Conservation (phyloP, 2,888 invertebrate genomes). For the Dioctria linearis region DNA sequence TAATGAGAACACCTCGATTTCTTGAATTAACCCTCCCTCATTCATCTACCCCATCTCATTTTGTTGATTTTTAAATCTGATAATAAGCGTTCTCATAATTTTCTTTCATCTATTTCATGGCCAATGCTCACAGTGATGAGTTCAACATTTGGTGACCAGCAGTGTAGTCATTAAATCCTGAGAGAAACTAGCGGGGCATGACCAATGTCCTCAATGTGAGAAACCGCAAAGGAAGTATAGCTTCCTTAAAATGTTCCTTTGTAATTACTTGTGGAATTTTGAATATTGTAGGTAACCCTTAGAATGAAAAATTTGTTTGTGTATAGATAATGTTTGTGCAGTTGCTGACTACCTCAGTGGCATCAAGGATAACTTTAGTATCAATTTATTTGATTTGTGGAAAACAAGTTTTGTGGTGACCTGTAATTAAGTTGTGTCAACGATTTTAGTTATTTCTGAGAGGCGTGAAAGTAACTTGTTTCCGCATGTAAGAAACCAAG, state of each 20-base stretch:
- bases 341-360: neutral
- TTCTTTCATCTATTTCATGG: slow-evolving; percentile 33
- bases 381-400: too few species aligned
- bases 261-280: neutral
- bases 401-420: too few species aligned
- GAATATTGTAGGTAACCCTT: slow-evolving; percentile 19
- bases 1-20: neutral
- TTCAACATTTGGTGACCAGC: slow-evolving; percentile 2
- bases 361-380: too few species aligned
- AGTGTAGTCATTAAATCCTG: slow-evolving; percentile 33
- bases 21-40: neutral
- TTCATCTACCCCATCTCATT: neutral
- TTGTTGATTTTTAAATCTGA: slow-evolving; percentile 32
- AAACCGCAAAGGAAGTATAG: slow-evolving; percentile 31
- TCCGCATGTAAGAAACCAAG: too few species aligned
- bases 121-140: slow-evolving; percentile 11
- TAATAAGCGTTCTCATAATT: slow-evolving; percentile 34
- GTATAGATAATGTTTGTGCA: slow-evolving; percentile 2
- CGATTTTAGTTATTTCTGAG: too few species aligned
- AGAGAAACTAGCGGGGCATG: neutral
- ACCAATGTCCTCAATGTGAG: slow-evolving; percentile 38
- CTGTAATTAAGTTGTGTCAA: too few species aligned
- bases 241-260: slow-evolving; percentile 6
- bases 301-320: neutral
- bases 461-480: too few species aligned